Percentiles rank a stretch among this genome's conserved stretches.
Conservation (phyloP, 2,113 vertebrate species). For the Hyperopisus bebe region DNA sequence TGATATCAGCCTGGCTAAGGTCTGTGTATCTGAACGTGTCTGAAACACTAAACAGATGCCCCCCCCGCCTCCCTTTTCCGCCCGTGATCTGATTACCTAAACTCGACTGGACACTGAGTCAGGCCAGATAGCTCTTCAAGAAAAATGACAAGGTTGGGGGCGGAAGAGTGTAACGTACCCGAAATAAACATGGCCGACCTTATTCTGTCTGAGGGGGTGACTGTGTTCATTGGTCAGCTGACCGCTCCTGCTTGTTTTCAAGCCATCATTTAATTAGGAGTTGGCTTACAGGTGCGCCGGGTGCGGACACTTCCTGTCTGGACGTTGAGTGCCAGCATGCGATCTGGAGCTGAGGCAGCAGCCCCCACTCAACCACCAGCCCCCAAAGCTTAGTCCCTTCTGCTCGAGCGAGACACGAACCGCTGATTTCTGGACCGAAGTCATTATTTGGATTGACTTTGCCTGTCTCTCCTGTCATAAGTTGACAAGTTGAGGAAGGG, state of each 20-base stretch:
- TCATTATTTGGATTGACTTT: neutral
- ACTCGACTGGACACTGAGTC: conserved; percentile 25
- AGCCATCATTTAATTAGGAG: neutral
- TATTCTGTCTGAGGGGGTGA: neutral
- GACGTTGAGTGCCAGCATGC: neutral
- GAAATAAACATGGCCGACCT: conserved; percentile 1
- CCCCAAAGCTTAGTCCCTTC: neutral
- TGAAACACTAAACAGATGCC: conserved; percentile 32
- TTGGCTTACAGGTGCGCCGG: neutral
- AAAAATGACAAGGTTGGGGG: neutral
- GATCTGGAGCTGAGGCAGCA: neutral
- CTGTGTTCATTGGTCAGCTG: neutral
- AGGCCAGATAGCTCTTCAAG: conserved; percentile 13
- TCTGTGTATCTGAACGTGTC: conserved; percentile 14
- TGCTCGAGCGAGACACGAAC: neutral
- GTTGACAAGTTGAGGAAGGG: neutral
- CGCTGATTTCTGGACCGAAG: neutral
- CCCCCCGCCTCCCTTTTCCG: conserved; percentile 23
- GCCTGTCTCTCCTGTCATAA: neutral
- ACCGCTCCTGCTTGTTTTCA: neutral
- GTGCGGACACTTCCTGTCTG: neutral
- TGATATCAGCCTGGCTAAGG: conserved; percentile 21
- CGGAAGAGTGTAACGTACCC: neutral
- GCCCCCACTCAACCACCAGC: neutral
- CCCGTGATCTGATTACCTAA: conserved; percentile 28